Percentiles rank a stretch among this genome's conserved stretches.
phyloP scores from a whole-genome alignment of 2,888 invertebrate species.

The Ceratothoa steindachneri region DNA sequence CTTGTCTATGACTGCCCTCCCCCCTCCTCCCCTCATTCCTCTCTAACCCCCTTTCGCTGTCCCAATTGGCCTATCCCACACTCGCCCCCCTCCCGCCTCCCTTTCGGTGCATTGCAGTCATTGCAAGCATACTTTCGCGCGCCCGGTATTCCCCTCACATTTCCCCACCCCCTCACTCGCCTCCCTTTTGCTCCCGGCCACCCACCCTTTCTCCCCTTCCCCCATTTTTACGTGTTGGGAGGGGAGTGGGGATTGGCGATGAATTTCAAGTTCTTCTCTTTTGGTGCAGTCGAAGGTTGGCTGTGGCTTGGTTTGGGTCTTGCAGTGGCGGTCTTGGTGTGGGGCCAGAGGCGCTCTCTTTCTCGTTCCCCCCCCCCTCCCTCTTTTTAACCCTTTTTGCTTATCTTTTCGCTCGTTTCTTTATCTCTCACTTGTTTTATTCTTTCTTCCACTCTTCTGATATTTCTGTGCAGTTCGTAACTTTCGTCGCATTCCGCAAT shows the following conservation, averaged over 20 bases:
- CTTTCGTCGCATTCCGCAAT: no score
- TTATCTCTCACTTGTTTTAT: no score
- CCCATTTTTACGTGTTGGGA: conserved; percentile 3
- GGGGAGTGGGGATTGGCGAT: not conserved
- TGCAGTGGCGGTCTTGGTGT: not conserved
- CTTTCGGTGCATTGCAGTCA: conserved; percentile 9
- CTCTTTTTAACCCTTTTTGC: no score
- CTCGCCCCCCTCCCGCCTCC: conserved; percentile 2
- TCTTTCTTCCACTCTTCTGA: no score
- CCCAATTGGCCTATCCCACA: no score
- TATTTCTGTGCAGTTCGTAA: no score
- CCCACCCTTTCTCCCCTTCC: not conserved
- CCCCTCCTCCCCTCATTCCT: not conserved
- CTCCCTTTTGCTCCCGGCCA: not conserved
- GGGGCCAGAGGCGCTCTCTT: no score
- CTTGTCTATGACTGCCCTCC: not conserved
- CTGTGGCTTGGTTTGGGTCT: not conserved
- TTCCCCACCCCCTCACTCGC: not conserved
- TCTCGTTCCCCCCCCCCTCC: no score
- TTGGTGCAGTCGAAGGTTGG: conserved; percentile 7
- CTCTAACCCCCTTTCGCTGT: not conserved
- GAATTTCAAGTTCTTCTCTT: not conserved
- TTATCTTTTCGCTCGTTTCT: no score
- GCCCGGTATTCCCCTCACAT: no score
- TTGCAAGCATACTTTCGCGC: not conserved